Percentiles rank a stretch among this genome's conserved stretches.
Conservation (phyloP, 2,888 invertebrate genomes). For the Pristionchus exspectatus region DNA sequence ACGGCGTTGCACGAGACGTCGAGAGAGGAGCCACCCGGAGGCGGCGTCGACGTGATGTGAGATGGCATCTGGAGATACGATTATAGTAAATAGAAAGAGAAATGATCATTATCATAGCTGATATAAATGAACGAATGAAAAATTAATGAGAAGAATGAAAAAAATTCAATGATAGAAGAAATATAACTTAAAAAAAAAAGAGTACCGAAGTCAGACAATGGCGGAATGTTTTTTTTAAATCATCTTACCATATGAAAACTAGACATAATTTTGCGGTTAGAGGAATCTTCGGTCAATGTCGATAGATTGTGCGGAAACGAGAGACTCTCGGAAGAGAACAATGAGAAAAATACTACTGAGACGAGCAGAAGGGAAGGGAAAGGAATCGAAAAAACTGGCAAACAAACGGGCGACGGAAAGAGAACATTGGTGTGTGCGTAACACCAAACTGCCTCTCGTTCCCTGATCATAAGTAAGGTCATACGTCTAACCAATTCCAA, state of each 20-base stretch:
- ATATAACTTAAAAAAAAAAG: not conserved
- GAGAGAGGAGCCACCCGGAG: conserved; percentile 41
- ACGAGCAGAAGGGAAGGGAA: not conserved
- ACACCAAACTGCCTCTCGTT: not conserved
- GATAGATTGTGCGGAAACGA: not conserved
- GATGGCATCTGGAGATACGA: conserved; percentile 10
- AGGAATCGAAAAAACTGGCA: not conserved
- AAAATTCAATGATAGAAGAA: not conserved
- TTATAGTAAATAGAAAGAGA: too few relatives aligned
- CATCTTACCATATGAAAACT: too few relatives aligned
- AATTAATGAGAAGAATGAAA: not conserved
- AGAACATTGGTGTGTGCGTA: not conserved
- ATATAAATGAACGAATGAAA: not conserved
- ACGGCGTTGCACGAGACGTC: conserved; percentile 45
- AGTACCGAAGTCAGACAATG: not conserved
- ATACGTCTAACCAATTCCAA: not conserved
- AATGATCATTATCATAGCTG: not conserved
- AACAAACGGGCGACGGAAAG: not conserved
- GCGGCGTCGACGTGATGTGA: conserved; percentile 46
- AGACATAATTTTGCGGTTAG: too few relatives aligned
- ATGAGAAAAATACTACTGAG: not conserved
- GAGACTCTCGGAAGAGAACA: not conserved
- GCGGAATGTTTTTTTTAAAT: too few relatives aligned
- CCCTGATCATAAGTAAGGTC: not conserved
- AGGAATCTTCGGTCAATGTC: too few relatives aligned